Evolutionary conservation across 2,113 vertebrate genomes (phyloP), one percentile per base, ranked within the genome.

Genomic region (Rhombomys opimus): DNA sequence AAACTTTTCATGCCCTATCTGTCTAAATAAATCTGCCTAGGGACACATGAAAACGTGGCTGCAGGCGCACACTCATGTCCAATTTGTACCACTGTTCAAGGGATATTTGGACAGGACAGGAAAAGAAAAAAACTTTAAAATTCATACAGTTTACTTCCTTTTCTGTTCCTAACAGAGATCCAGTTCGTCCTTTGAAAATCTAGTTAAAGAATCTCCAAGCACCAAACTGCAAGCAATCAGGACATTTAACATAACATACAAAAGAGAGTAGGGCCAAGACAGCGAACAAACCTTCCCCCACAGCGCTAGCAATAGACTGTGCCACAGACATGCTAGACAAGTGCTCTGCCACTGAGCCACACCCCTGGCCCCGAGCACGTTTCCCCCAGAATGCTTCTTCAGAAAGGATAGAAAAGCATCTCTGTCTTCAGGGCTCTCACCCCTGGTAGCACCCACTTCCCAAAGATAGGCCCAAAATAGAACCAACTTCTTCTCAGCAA

Each of bases 381-480:
- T 63, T 91, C 32, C 82, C 63, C 25, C 63, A 9, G 87, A 57
- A 9, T 8, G 70, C 17, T 14, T 52, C 23, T 88, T 86, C 32
- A 91, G 22, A 77, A 1, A 77, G 67, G n/a, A 90, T 32, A 86
- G 73, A 86, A 96, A 78, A 46, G 86, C 77, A 91, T 61, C 80
- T 84, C 63, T 38, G 59, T 61, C 78, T n/a, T 73, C 63, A 23
- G 1, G 5, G 27, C 30, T 88, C 65, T 87, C 41, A 3, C 59
- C 61, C 54, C 70, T 17, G 50, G 63, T 78, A 93, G 91, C 87
- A 91, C 65, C 78, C 32, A 57, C 89, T 88, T 96, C 68, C 78
- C 96, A 97, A 97, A 98, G 14, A 87, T 0, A 14, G 61, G 52
- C 77, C 95, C 96, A 96, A 98, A 98, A 98, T 80, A 98, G 98